Conservation (phyloP, 1,140 invertebrate species). For the Drosophila fuyamai region DNA sequence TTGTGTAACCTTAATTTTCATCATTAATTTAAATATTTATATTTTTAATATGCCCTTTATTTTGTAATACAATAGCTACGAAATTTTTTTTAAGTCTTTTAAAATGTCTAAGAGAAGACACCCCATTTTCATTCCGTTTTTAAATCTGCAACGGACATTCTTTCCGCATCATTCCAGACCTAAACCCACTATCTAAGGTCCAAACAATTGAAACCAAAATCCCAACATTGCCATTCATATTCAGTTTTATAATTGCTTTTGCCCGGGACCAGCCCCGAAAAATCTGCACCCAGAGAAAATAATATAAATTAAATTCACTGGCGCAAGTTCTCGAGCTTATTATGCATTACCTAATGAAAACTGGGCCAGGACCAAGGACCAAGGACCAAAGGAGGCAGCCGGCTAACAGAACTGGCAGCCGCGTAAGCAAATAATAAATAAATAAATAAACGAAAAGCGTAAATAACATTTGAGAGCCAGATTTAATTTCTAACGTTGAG, state of each 20-base stretch:
- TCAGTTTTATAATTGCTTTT: slow-evolving; percentile 45
- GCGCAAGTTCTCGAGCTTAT: slow-evolving; percentile 55
- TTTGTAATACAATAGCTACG: too few relatives aligned
- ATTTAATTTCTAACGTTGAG: slow-evolving; percentile 84
- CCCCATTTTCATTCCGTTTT: too few relatives aligned
- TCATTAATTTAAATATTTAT: too few relatives aligned
- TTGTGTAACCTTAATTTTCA: too few relatives aligned
- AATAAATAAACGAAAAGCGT: slow-evolving; percentile 83
- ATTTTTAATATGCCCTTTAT: too few relatives aligned
- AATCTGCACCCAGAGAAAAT: slow-evolving; percentile 24
- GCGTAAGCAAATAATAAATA: slow-evolving; percentile 82
- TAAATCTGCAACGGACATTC: background rate
- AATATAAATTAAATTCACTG: slow-evolving; percentile 74
- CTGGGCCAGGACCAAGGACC: slow-evolving; percentile 42
- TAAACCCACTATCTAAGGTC: background rate
- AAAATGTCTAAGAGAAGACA: too few relatives aligned
- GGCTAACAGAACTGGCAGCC: slow-evolving; percentile 28
- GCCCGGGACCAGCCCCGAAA: slow-evolving; percentile 10
- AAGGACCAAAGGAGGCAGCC: background rate
- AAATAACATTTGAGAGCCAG: slow-evolving; percentile 83
- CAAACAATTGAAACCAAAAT: slow-evolving; percentile 16
- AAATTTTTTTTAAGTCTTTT: too few relatives aligned
- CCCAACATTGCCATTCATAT: slow-evolving; percentile 12
- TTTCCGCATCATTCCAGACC: background rate
- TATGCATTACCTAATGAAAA: slow-evolving; percentile 83